Percentiles rank a stretch among this genome's conserved stretches.
These are phyloP conservation scores for Callosobruchus maculatus DNA, from an alignment of 2,888 invertebrate genomes.

Conservation along the genomic window DNA sequence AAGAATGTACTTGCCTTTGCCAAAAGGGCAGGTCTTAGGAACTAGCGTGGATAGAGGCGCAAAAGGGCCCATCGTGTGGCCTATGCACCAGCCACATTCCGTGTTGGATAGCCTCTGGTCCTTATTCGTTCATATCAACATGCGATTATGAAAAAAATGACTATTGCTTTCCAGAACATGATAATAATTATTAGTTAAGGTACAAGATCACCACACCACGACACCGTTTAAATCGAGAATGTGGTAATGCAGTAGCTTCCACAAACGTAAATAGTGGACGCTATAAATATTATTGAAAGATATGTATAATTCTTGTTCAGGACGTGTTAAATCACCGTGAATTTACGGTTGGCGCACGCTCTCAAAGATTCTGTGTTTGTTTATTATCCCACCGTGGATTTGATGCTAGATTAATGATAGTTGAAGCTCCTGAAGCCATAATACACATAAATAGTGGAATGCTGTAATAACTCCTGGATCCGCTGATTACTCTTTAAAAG, in stretches of 20 bases:
- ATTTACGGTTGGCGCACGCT: slow-evolving; percentile 7
- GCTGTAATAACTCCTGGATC: not conserved
- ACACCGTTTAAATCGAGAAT: not conserved
- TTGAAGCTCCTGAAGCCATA: not conserved
- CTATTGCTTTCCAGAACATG: too few relatives aligned
- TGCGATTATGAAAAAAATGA: too few relatives aligned
- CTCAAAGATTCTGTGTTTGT: not conserved
- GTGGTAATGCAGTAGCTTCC: slow-evolving; percentile 3
- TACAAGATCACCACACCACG: not conserved
- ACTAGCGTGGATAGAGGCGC: too few relatives aligned
- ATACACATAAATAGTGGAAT: not conserved
- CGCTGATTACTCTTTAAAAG: not conserved
- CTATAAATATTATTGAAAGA: slow-evolving; percentile 21
- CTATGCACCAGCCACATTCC: too few relatives aligned
- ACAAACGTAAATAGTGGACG: slow-evolving; percentile 19
- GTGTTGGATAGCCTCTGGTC: too few relatives aligned
- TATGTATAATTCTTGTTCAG: slow-evolving; percentile 19
- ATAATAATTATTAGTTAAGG: not conserved
- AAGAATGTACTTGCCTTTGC: too few relatives aligned
- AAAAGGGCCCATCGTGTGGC: too few relatives aligned
- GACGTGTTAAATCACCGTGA: slow-evolving; percentile 11
- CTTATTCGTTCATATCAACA: too few relatives aligned
- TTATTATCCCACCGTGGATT: not conserved
- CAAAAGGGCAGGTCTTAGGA: too few relatives aligned
- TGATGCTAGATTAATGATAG: not conserved